Base-by-base conservation (phyloP, 2,888 invertebrate genomes). In the Linnaemya tessellans region DNA sequence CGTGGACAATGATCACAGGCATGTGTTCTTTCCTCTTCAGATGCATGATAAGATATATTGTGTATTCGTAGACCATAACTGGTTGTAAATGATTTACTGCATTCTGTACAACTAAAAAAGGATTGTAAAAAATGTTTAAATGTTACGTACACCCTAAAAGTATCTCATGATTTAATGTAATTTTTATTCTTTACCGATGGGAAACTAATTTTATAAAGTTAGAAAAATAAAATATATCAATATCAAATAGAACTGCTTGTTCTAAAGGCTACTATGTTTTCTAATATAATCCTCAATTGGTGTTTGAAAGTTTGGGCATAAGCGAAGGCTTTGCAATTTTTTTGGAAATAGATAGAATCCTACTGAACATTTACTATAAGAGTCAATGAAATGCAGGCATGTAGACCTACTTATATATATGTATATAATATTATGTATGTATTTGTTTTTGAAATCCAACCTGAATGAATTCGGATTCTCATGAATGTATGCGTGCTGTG, bases 381-480 rank as follows among this genome's bases (percentile, higher is more conserved):
- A 30, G 30, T 5, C 2, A 30, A 30, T 30, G 30, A 3, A 30
- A 30, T 2, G 30, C 2, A 30, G 5, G 30, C 5, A 30, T 30
- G 30, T 2, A 3, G 30, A n/a, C 30, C 30, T 30, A 30, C 5
- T 2, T 30, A 30, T 30, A 30, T 30, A 30, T 30, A 30, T n/a
- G n/a, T n/a, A 30, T 30, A 30, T 30, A 30, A 30, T 30, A 30
- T 30, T 30, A 30, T 30, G 30, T 30, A 30, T 30, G 30, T 18
- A n/a, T 35, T 11, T 49, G 18, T 20, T 49, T 49, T 25, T 9
- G 20, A 18, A 38, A 58, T 83, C 84, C 46, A 88, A 92, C 92
- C 91, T 92, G 13, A 92, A 92, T 43, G 90, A 91, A 74, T 92
- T 91, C 0, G 92, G 92, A 88, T 93, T 90, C 46, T 91, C 88